Evolutionary conservation across 2,797 vertebrate species (phyloP), one percentile per base, ranked within the genome.

Genomic region (Tenualosa thibaudeaui): DNA sequence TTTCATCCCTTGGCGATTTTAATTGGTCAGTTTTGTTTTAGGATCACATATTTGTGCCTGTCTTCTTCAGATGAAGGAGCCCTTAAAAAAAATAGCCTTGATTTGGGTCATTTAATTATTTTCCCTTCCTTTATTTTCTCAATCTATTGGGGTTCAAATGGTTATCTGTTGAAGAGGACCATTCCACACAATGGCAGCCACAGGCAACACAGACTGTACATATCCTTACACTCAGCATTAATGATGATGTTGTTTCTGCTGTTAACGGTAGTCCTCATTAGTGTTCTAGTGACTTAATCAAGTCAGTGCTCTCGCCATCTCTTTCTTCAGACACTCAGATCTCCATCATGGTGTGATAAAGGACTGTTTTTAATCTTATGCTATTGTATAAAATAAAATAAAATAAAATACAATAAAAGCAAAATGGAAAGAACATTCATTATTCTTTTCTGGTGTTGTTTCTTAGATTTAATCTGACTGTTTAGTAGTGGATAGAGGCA

Each of bases 341-440:
- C 85, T 89, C 83, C 89, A 84, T 88, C 15, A 43, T 5, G 1
- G 90, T 88, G 91, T 92, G 90, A 90, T 89, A 88, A 86, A 86
- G 71, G 83, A 93, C 91, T 90, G 91, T 94, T 95, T 94, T 92
- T 93, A 31, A 93, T 93, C 91, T 94, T 85, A 90, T 92, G 90
- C 92, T 94, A 89, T 92, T 93, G 93, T 93, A 91, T 86, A 93
- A 56, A 87, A 51, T 51, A 51, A 51, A 87, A 51, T 51, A 51
- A 51, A 31, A 91, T 86, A 93, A 56, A 87, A 51, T 51, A 51
- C 5, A 95, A 95, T 94, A 94, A 95, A 95, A 83, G 86, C 90
- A 90, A 90, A 87, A 87, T 91, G 83, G 87, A 90, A 82, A 82
- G 58, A 54, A 75, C 37, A 75, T 43, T 50, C 51, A 3, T 84